A percentile compares a stretch with the other conserved stretches of the same genome.
phyloP scores from a whole-genome alignment of 2,888 invertebrate genomes.

The Drosophila histrio region DNA sequence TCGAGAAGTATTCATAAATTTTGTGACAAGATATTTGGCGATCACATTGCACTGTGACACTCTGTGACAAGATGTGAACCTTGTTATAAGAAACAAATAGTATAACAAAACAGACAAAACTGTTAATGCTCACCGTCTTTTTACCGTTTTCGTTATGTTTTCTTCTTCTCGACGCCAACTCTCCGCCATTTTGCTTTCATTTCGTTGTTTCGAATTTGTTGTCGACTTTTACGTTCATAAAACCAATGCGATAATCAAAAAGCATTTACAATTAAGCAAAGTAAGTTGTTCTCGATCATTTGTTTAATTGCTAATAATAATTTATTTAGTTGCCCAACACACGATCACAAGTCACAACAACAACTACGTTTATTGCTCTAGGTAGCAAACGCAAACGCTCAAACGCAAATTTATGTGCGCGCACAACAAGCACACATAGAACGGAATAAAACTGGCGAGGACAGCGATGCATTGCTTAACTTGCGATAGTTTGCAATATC shows the following conservation, averaged over 20 bases:
- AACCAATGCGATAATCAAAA: conserved; percentile 48
- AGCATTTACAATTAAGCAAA: conserved; percentile 79
- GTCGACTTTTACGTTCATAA: conserved; percentile 58
- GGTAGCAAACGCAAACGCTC: conserved; percentile 2
- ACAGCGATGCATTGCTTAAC: not conserved
- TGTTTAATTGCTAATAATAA: conserved; percentile 54
- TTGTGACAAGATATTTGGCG: too few relatives aligned
- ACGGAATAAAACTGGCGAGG: not conserved
- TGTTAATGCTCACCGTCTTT: conserved; percentile 50
- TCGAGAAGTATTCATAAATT: too few relatives aligned
- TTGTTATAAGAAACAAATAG: not conserved
- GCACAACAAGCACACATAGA: too few relatives aligned
- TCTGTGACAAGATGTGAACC: too few relatives aligned
- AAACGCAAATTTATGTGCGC: too few relatives aligned
- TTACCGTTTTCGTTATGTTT: conserved; percentile 46
- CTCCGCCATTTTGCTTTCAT: conserved; percentile 63
- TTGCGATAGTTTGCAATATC: conserved; percentile 1
- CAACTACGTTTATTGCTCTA: conserved; percentile 22
- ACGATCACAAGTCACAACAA: conserved; percentile 1
- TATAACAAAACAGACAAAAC: conserved; percentile 20
- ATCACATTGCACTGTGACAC: too few relatives aligned
- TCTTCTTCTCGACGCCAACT: conserved; percentile 58
- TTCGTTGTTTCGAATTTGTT: conserved; percentile 54
- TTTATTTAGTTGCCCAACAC: conserved; percentile 50
- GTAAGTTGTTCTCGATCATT: conserved; percentile 60